A percentile compares a stretch with the other conserved stretches of the same genome.
Conservation (phyloP, 2,888 invertebrate genomes). For the Lamellibrachia satsuma region DNA sequence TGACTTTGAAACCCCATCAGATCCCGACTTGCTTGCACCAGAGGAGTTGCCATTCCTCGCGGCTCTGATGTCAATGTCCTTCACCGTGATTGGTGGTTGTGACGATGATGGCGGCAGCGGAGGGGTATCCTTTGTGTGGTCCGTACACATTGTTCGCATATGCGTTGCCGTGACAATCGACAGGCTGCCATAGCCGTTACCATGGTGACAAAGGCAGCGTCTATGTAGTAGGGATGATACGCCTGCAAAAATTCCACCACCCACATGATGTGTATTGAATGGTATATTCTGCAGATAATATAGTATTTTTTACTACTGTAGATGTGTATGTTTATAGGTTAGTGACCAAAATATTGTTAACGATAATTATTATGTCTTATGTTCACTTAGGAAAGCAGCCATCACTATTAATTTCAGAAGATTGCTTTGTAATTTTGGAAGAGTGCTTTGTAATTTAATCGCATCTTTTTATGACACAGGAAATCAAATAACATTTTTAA, state of each 20-base stretch:
- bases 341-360: not conserved
- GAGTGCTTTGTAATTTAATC: no score
- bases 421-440: no score
- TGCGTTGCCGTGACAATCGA: not conserved
- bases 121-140: not conserved
- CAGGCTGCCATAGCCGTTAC: not conserved
- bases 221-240: not conserved
- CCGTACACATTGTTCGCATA: not conserved
- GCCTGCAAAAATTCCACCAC: not conserved
- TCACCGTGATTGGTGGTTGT: not conserved
- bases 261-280: not conserved
- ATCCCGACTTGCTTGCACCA: not conserved
- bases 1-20: not conserved
- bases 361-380: no score
- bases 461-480: no score
- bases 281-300: not conserved
- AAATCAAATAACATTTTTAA: no score
- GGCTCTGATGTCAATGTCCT: not conserved
- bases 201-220: not conserved
- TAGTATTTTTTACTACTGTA: no score
- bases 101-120: not conserved
- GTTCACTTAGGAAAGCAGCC: no score
- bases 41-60: not conserved
- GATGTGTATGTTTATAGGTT: not conserved
- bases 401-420: no score